Percentiles rank a stretch among this genome's conserved stretches.
These are phyloP conservation scores for Gopherus flavomarginatus DNA, from an alignment of 2,113 vertebrate genomes.

Conservation along the genomic window DNA sequence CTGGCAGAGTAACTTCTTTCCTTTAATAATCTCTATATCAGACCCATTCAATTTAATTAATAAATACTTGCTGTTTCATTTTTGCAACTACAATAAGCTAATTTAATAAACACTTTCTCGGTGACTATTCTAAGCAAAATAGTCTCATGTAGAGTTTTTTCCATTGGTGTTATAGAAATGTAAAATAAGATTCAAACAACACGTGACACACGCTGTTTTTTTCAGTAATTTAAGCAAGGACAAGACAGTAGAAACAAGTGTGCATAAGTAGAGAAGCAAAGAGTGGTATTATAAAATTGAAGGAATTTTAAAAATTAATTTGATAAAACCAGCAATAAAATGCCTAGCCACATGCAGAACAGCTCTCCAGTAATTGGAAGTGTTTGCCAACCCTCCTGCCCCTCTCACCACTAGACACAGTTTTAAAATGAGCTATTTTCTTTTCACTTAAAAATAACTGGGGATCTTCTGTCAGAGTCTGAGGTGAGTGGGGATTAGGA, in stretches of 20 bases:
- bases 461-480: background rate
- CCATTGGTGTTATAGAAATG: background rate
- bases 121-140: background rate
- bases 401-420: background rate
- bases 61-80: background rate
- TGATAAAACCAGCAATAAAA: background rate
- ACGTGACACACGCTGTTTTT: background rate
- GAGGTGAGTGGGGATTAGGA: fast-evolving
- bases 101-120: background rate
- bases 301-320: background rate
- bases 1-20: background rate
- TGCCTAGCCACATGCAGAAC: background rate
- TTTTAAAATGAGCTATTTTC: background rate
- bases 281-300: background rate
- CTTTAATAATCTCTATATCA: background rate
- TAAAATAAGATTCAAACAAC: background rate
- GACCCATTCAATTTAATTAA: background rate
- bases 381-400: background rate
- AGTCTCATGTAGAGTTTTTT: background rate
- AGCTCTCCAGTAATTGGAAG: background rate
- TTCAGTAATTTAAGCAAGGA: background rate
- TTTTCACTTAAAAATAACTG: background rate
- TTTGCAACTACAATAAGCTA: background rate
- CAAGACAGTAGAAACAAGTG: background rate
- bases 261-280: background rate